Percentiles rank a stretch among this genome's conserved stretches.
Conservation (phyloP, 64 coral and sea anemone species). For the Acropora tenuis region DNA sequence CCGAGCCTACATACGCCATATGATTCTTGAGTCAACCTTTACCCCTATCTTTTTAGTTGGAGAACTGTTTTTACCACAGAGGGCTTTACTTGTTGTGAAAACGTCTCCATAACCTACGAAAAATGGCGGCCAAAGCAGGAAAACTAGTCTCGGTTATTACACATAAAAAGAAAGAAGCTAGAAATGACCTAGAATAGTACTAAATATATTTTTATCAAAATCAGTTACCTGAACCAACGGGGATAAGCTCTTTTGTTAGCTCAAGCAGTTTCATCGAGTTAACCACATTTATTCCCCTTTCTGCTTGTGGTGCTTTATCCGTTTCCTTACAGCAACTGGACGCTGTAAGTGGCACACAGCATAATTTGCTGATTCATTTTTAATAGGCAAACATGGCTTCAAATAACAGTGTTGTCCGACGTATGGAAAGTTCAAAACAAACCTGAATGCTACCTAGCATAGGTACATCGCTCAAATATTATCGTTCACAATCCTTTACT, state of each 20-base stretch:
- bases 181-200: neutral
- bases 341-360: neutral
- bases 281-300: constrained; percentile 35
- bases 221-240: constrained; percentile 21
- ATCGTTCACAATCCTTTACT: no score
- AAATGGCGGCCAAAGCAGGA: neutral
- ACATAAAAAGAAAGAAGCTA: neutral
- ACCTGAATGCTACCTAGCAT: no score
- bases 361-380: neutral
- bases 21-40: neutral
- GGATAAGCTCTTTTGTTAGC: constrained; percentile 4
- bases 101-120: neutral
- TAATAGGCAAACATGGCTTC: no score
- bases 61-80: neutral
- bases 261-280: constrained; percentile 1
- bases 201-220: neutral
- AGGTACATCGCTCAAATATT: no score
- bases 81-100: neutral
- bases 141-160: constrained; percentile 1
- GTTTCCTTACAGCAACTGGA: neutral
- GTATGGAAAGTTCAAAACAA: no score
- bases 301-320: neutral
- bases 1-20: neutral
- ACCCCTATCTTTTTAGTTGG: neutral
- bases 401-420: no score